Conservation (phyloP, 1,140 invertebrate genomes). For the Ooceraea biroi region DNA sequence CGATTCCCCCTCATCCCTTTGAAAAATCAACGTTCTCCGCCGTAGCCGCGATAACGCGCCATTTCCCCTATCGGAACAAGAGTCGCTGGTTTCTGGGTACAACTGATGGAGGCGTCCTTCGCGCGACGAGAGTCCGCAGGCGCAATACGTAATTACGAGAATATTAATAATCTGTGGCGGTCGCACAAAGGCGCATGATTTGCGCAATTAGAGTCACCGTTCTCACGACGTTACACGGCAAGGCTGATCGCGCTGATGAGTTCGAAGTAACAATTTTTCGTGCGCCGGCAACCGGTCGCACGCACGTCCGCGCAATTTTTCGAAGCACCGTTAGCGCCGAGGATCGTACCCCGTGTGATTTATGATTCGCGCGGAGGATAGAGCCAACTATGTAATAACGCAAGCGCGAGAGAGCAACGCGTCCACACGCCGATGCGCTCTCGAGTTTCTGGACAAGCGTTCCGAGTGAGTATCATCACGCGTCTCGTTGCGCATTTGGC, state of each 20-base stretch:
- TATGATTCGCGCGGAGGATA: conserved; percentile 46
- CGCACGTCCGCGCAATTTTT: conserved; percentile 52
- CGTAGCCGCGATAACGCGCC: too few relatives aligned
- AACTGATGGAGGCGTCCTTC: conserved; percentile 29
- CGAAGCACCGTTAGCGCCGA: conserved; percentile 57
- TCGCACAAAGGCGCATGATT: conserved; percentile 58
- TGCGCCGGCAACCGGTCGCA: conserved; percentile 36
- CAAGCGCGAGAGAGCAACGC: conserved; percentile 41
- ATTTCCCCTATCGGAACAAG: neutral
- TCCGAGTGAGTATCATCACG: conserved; percentile 55
- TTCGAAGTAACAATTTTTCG: conserved; percentile 58
- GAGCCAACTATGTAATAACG: conserved; percentile 55
- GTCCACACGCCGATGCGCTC: conserved; percentile 69
- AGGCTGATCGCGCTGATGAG: conserved; percentile 39
- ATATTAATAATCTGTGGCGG: conserved; percentile 58
- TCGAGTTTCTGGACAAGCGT: conserved; percentile 67
- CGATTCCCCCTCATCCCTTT: neutral
- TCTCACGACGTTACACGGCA: conserved; percentile 29
- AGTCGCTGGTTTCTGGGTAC: conserved; percentile 13
- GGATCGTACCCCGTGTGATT: conserved; percentile 47
- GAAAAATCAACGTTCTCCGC: conserved; percentile 46
- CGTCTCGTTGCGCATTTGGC: conserved; percentile 60
- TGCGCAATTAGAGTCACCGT: conserved; percentile 56
- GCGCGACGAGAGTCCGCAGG: conserved; percentile 7
- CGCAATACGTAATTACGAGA: conserved; percentile 53